Evolutionary conservation across 2,888 invertebrate species (phyloP), one percentile per base, ranked within the genome.

Genomic region (Petrolisthes manimaculis): DNA sequence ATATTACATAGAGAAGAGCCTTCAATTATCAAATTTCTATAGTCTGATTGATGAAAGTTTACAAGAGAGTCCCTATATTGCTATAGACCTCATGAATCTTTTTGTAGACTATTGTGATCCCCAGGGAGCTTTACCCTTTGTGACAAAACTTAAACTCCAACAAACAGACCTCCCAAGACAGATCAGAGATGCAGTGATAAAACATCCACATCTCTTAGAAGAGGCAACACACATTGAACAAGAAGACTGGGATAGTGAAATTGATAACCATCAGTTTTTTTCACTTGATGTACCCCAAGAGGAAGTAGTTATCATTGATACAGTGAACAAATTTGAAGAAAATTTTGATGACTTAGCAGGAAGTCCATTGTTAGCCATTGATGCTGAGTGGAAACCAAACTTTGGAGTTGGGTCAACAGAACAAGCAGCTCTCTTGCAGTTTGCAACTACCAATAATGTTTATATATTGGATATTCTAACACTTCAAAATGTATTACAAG

Each of bases 351-450:
- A 54, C 14, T 21, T 90, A 18, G 61, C n/a, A 9, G n/a, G n/a
- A 18, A 86, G 84, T 75, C 54, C 82, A 51, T 18, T 90, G 53
- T 18, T 90, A 55, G 88, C 61, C n/a, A 79, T 90, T 21, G 90
- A 90, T 74, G 77, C 85, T 37, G 90, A 90, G 85, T 88, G 90
- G 88, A 90, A 90, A 53, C 90, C 90, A 9, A 88, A 78, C 14
- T 88, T 90, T 79, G 88, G 85, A 12, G 53, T 80, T 54, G 90
- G 88, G 14, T 9, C 61, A 61, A 78, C 21, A 37, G 90, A 90
- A 71, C 85, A 88, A 77, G 87, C 85, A 37, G 82, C 88, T 74
- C 77, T 90, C 5, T 51, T 90, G 6, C 90, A 90, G 77, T 75
- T 90, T 69, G 90, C 88, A 4, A 80, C 86, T 53, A 18, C 71